Conservation (phyloP, 1,140 invertebrate species). For the Oryctes rhinoceros region DNA sequence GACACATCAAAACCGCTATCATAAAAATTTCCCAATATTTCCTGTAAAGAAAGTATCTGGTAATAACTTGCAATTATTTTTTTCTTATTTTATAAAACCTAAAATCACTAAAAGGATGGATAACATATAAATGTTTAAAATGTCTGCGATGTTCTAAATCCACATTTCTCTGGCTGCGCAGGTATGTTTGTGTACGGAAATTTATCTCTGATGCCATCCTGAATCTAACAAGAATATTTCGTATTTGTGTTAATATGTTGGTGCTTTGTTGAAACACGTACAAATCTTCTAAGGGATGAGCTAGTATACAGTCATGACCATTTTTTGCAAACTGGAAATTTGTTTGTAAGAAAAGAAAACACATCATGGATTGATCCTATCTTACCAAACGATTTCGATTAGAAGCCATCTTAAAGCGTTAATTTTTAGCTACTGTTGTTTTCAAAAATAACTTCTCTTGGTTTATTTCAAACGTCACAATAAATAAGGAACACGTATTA, state of each 20-base stretch:
- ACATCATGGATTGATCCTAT: background rate
- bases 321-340: conserved; percentile 32
- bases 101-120: conserved; percentile 35
- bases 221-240: conserved; percentile 10
- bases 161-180: conserved; percentile 24
- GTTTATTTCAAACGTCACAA: too few relatives aligned
- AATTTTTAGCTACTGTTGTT: background rate
- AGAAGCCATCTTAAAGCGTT: conserved; percentile 1
- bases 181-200: background rate
- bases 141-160: conserved; percentile 24
- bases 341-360: background rate
- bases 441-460: too few relatives aligned
- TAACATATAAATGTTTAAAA: conserved; percentile 35
- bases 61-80: background rate
- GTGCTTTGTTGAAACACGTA: conserved; percentile 13
- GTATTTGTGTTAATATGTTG: conserved; percentile 36
- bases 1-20: background rate
- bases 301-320: conserved; percentile 36
- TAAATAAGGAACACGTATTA: too few relatives aligned
- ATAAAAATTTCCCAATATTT: conserved; percentile 40
- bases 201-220: conserved; percentile 37
- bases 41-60: background rate
- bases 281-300: conserved; percentile 21
- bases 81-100: background rate
- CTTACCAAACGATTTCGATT: conserved; percentile 29